phyloP scores from a whole-genome alignment of 2,113 vertebrate species.

The Romanogobio albipinnatus region DNA sequence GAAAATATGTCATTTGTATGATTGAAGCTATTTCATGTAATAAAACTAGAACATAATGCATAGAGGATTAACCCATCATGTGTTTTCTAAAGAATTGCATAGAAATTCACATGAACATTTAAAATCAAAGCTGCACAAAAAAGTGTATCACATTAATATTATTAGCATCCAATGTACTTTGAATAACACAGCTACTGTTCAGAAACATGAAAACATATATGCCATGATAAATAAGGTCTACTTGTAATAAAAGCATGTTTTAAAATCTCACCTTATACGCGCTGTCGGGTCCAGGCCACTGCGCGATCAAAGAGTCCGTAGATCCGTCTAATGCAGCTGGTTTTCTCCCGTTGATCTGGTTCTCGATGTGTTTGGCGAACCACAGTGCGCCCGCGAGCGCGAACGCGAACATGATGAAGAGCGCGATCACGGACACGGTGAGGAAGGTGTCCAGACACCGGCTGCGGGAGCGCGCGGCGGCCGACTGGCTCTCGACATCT shows the following conservation, averaged over 20 bases:
- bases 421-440: slow-evolving; percentile 58
- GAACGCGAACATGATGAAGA: slow-evolving; percentile 55
- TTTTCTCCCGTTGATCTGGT: rapidly evolving
- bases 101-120: too few relatives aligned
- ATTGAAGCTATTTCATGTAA: too few relatives aligned
- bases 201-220: too few relatives aligned
- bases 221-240: neutral
- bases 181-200: neutral
- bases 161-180: neutral
- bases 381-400: slow-evolving; percentile 46
- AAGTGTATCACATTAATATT: too few relatives aligned
- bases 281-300: rapidly evolving
- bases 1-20: too few relatives aligned
- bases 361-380: slow-evolving; percentile 13
- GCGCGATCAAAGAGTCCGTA: rapidly evolving
- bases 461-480: slow-evolving; percentile 14
- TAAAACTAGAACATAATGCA: too few relatives aligned
- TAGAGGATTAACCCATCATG: too few relatives aligned
- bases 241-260: too few relatives aligned
- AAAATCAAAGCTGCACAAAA: too few relatives aligned
- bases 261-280: slow-evolving; percentile 58
- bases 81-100: too few relatives aligned
- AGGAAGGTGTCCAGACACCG: slow-evolving; percentile 66
- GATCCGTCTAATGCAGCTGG: rapidly evolving
- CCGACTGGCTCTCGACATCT: slow-evolving; percentile 66